Conservation (phyloP, 2,888 invertebrate species). For the Bombylius discolor region DNA sequence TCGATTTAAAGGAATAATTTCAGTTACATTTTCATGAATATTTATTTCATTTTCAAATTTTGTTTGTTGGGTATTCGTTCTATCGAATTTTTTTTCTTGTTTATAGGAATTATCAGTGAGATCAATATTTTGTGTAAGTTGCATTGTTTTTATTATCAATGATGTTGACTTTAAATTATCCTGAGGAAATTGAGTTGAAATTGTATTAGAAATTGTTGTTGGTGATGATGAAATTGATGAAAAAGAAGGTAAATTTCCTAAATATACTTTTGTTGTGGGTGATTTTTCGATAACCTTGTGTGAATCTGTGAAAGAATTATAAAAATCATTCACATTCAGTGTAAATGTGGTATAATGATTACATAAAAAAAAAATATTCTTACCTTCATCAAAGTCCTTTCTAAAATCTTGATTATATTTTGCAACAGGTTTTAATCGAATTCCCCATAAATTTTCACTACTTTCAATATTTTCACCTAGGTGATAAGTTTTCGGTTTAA, state of each 20-base stretch:
- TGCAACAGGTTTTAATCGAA: slow-evolving; percentile 36
- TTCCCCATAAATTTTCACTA: slow-evolving; percentile 39
- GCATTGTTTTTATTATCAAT: slow-evolving; percentile 34
- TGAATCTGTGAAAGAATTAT: slow-evolving; percentile 3
- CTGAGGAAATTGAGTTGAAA: not conserved
- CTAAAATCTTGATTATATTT: not conserved
- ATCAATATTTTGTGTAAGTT: slow-evolving; percentile 21
- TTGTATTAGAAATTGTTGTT: not conserved
- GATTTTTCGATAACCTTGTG: not conserved
- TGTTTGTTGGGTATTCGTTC: too few species aligned
- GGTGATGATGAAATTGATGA: not conserved
- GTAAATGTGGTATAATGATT: slow-evolving; percentile 13
- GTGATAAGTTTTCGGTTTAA: slow-evolving; percentile 61
- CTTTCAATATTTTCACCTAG: slow-evolving; percentile 51
- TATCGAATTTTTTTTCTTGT: too few species aligned
- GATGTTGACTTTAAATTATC: slow-evolving; percentile 31
- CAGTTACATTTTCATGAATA: too few species aligned
- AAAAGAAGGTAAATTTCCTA: not conserved
- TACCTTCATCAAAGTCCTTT: too few species aligned
- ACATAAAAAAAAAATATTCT: too few species aligned
- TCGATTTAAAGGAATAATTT: too few species aligned
- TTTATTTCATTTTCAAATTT: too few species aligned
- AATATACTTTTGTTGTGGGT: not conserved
- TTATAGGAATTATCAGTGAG: too few species aligned
- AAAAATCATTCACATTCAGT: slow-evolving; percentile 15